Evolutionary conservation across 2,888 invertebrate species (phyloP), one percentile per base, ranked within the genome.

Genomic region (Pantelozetes paolii): DNA sequence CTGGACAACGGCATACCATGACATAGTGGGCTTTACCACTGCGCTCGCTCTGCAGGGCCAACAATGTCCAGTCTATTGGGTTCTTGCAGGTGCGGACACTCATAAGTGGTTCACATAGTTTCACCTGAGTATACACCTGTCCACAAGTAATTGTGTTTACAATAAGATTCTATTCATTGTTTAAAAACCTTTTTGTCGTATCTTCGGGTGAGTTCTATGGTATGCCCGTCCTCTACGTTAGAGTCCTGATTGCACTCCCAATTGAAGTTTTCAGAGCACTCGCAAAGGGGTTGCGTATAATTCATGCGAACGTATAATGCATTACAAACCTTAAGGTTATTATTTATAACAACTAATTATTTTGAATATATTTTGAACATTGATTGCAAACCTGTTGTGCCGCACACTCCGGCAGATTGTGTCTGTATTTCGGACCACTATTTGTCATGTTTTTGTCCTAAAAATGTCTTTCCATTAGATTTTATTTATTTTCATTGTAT

Each of bases 11-110:
- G 82, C 94, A 94, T 78, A 94, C 93, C 77, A 94, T 93, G 77
- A 94, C 84, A 81, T 94, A 94, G 83, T 94, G 94, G 2, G 94
- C 93, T 83, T 94, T 94, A 78, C 94, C 94, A 6, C 94, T 94
- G 79, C 94, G 86, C 54, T 92, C 90, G 81, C 94, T 94, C 83
- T 94, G 94, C 75, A 94, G 84, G 6, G 94, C 94, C 73, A 94
- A 83, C 71, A 94, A 84, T 5, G 94, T 92, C 94, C 94, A 94
- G 82, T 94, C 94, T 77, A 91, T 87, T 0, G 93, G 92, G 32
- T 90, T 88, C 80, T 91, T 86, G 81, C 94, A 94, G 80, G 91
- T 89, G 74, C 94, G 86, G 89, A 94, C 92, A 82, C 92, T 92
- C 2, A 89, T 88, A n/a, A 91, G 91, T 0, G 92, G 90, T 83